Evolutionary conservation across 2,113 vertebrate genomes (phyloP).

Genomic region (Glaucidium brasilianum): DNA sequence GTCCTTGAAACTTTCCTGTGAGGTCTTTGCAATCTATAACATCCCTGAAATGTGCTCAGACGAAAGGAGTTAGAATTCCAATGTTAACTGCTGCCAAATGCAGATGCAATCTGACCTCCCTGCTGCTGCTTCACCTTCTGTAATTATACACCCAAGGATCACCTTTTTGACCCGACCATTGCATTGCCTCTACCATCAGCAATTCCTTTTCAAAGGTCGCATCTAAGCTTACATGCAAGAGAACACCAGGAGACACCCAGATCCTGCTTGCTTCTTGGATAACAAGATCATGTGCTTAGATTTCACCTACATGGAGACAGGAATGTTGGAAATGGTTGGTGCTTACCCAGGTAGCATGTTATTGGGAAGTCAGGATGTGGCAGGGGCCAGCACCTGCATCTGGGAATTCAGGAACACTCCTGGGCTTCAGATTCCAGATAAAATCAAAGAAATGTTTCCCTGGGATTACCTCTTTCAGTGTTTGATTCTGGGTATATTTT

Average conservation of each 20-base stretch:
- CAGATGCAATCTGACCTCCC: constrained; percentile 23
- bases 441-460: neutral
- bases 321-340: neutral
- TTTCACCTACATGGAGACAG: constrained; percentile 18
- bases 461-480: neutral
- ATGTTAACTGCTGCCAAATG: neutral
- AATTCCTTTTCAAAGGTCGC: neutral
- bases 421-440: neutral
- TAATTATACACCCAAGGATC: constrained; percentile 36
- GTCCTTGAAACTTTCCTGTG: neutral
- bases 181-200: neutral
- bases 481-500: neutral
- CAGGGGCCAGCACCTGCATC: neutral
- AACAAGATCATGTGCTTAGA: neutral
- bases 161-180: constrained; percentile 19
- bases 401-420: neutral
- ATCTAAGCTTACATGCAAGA: constrained; percentile 34
- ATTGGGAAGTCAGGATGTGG: neutral
- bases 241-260: constrained; percentile 36
- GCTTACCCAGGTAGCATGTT: neutral
- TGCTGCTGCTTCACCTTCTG: constrained; percentile 23
- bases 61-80: neutral
- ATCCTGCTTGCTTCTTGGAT: constrained; percentile 20
- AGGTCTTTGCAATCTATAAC: neutral
- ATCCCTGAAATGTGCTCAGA: neutral